Base-by-base conservation (phyloP, 1,140 invertebrate genomes). In the Drosophila lowei region DNA sequence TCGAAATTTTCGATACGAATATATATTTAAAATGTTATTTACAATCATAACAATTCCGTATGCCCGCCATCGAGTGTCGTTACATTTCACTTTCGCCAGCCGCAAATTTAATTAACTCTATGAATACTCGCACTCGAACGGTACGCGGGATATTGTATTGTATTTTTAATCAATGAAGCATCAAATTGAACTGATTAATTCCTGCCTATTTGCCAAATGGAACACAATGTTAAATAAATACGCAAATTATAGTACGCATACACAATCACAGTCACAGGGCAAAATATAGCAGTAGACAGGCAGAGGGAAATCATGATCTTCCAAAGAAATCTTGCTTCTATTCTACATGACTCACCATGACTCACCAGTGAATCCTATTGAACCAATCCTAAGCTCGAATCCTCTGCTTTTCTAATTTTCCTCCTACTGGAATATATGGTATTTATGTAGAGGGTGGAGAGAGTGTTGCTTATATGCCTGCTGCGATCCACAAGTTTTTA, bases 101-200 rank as follows among this genome's bases (percentile, higher is more conserved):
- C 74, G 47, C 70, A 66, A 81, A 81, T 81, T 88, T 86, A 86
- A 86, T 86, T 88, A 88, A 88, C 83, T 88, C 56, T 44, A 83
- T 84, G 50, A 62, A 57, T 63, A 57, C 34, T 38, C 9, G 34
- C 34, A 38, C 34, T 38, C 34, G 11, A 3, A 8, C 23, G 23
- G 23, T 25, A 25, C 0, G 3, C 23, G 4, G 5, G 18, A 18
- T 38, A 28, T n/a, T 15, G 30, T 21, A 60, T 55, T 55, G n/a
- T 72, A 5, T 72, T 74, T 73, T 74, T 58, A 74, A 58, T 74
- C 50, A 60, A 73, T 73, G 57, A 61, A 68, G 42, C 64, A 42
- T 62, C 47, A 76, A 68, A 70, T 70, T 76, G 49, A 74, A 43
- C 60, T 59, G 72, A 74, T 76, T 76, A 76, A 68, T 76, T 68